Evolutionary conservation across 2,797 vertebrate species (phyloP).

Genomic region (Champsocephalus gunnari): DNA sequence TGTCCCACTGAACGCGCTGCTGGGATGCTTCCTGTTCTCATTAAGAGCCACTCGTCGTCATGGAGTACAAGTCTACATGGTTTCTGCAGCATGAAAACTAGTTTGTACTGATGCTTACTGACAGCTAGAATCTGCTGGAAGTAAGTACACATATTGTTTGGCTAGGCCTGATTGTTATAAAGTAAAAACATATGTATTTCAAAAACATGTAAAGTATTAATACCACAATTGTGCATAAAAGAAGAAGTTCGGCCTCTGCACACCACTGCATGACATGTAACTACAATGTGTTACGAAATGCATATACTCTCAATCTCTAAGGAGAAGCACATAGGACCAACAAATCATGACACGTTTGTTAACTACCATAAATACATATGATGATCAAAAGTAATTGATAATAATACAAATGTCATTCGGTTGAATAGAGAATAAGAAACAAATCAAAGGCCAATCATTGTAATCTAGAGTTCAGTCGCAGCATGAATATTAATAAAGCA

Average conservation of each 20-base stretch:
- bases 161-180: conserved; percentile 39
- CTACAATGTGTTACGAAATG: neutral
- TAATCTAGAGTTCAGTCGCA: neutral
- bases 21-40: neutral
- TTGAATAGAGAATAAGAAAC: neutral
- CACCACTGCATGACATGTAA: conserved; percentile 6
- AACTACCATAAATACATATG: neutral
- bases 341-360: neutral
- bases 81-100: conserved; percentile 13
- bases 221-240: conserved; percentile 19
- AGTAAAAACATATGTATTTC: neutral
- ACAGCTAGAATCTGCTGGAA: neutral
- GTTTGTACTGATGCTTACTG: neutral
- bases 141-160: conserved; percentile 25
- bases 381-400: conserved; percentile 3
- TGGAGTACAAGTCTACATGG: neutral
- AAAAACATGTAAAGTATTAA: neutral
- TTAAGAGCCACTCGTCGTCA: neutral
- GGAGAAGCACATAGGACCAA: neutral
- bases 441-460: conserved; percentile 1
- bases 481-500: neutral
- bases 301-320: neutral
- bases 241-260: conserved; percentile 38
- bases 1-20: neutral
- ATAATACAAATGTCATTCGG: neutral